Evolutionary conservation across 2,888 invertebrate species (phyloP).

Genomic region (Caenorhabditis plicata): DNA sequence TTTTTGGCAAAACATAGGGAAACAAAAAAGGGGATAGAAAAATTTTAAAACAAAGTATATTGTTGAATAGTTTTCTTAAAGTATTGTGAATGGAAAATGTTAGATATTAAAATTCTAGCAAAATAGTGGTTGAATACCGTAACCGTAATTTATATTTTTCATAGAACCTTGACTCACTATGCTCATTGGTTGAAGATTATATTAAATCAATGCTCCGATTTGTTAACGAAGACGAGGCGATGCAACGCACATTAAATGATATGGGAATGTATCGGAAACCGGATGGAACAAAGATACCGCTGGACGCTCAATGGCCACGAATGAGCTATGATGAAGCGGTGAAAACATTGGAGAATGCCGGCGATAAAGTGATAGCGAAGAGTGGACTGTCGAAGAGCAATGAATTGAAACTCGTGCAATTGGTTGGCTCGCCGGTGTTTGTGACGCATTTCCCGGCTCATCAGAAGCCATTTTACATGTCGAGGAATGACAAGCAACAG

Average conservation of each 20-base stretch:
- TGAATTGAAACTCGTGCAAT: constrained; percentile 44
- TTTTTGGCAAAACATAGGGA: no score
- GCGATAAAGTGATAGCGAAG: constrained; percentile 12
- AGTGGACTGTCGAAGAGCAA: constrained; percentile 50
- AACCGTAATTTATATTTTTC: no score
- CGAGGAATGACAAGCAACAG: no score
- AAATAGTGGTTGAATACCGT: no score
- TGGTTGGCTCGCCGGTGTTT: constrained; percentile 77
- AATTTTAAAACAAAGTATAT: no score
- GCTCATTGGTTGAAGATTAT: constrained; percentile 46
- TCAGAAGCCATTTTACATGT: constrained; percentile 94
- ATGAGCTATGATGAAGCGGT: constrained; percentile 50
- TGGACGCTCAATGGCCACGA: constrained; percentile 14
- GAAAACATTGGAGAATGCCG: constrained; percentile 21
- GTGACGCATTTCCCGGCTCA: constrained; percentile 83
- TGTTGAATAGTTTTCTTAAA: no score
- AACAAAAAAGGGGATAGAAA: no score
- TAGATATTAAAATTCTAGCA: no score
- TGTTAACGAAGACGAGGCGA: background rate
- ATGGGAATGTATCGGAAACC: constrained; percentile 1
- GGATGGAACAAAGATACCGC: background rate
- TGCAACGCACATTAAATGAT: background rate
- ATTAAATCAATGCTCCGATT: constrained; percentile 15
- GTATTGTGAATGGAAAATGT: no score
- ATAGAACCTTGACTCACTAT: constrained; percentile 42